phyloP scores from a whole-genome alignment of 1,140 invertebrate species.

The Sitophilus oryzae region DNA sequence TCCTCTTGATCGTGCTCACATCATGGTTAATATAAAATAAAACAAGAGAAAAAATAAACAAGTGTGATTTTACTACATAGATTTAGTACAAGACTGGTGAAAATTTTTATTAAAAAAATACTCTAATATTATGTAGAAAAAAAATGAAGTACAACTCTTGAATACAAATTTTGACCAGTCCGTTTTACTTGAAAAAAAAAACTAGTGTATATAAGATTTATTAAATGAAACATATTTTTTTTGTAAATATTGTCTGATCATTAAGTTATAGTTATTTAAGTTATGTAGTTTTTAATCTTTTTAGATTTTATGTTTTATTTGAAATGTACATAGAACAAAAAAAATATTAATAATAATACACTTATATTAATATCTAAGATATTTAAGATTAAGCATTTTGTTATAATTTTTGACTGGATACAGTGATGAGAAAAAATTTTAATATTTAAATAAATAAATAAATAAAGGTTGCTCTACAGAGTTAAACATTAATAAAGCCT shows the following conservation, averaged over 20 bases:
- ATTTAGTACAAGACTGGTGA: constrained; percentile 12
- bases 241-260: constrained; percentile 36
- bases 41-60: constrained; percentile 25
- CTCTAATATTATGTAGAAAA: too few relatives aligned
- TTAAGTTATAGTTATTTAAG: constrained; percentile 29
- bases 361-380: background rate
- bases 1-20: constrained; percentile 35
- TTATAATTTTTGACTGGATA: too few relatives aligned
- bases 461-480: too few relatives aligned
- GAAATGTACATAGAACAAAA: background rate
- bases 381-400: background rate
- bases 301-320: background rate
- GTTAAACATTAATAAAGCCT: too few relatives aligned
- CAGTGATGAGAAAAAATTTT: too few relatives aligned
- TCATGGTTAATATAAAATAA: constrained; percentile 11
- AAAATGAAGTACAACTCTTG: too few relatives aligned
- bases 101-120: too few relatives aligned
- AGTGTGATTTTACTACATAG: constrained; percentile 39
- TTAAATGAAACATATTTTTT: constrained; percentile 26
- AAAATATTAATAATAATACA: background rate
- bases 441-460: too few relatives aligned
- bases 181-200: background rate
- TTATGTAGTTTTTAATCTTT: background rate
- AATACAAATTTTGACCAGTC: background rate
- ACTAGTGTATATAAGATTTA: constrained; percentile 33